Base-by-base conservation (phyloP, 2,888 invertebrate genomes). In the Rhorus exstirpatorius region DNA sequence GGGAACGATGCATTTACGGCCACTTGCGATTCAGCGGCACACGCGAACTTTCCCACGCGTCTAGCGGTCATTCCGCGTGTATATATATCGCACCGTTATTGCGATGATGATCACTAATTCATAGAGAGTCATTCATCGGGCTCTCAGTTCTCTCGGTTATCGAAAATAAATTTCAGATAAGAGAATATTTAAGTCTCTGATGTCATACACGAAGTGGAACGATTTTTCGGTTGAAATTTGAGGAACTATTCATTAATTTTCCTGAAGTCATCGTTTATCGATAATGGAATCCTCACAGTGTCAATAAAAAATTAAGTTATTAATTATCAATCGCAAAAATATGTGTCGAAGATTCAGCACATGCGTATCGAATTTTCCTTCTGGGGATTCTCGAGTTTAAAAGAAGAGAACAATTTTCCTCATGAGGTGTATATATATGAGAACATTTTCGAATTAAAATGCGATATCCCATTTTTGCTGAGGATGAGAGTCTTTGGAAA, bases 1-100 rank as follows among this genome's bases (percentile, higher is more conserved):
- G 51, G 19, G 26, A 60, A 60, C 26, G 51, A 58, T 61, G 19
- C 31, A 68, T 68, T 61, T 61, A 67, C 12, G 8, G 49, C 10
- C 31, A 38, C 38, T 46, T 21, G 35, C 49, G 41, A 63, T 61
- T 70, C 35, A 76, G 58, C 0, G 17, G 35, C 44, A 72, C 55
- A 65, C 55, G 17, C 65, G 46, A 35, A 67, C 51, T 81, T 81
- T 81, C 65, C 60, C 81, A 72, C 77, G 81, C n/a, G 44, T 8
- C n/a, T 41, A 35, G 67, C 67, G 49, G 24, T 46, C 51, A 49
- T 63, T 55, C 8, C 35, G 26, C 21, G 31, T 14, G 58, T 49
- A 51, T n/a, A 26, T 38, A 38, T 1, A 21, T 6, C 26, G 12
- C 17, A 31, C 51, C 72, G 72, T 46, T 14, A 17, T 31, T 46